phyloP scores from a whole-genome alignment of 2,797 vertebrate species.

The Babyrousa celebensis region DNA sequence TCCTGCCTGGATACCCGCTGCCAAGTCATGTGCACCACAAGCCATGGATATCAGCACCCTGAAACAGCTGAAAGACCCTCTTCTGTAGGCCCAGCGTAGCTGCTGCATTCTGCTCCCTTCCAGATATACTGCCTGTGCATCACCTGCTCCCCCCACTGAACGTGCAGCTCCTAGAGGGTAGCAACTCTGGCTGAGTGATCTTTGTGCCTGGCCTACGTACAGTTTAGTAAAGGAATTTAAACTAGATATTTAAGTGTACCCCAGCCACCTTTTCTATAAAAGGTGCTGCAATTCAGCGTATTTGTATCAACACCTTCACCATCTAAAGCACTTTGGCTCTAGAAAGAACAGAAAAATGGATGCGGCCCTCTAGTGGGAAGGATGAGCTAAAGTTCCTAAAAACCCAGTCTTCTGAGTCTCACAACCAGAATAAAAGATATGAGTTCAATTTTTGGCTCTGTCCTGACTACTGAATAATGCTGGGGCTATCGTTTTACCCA shows the following conservation, averaged over 20 bases:
- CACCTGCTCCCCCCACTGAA: no score
- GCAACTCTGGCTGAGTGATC: no score
- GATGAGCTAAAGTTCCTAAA: neutral
- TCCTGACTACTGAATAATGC: neutral
- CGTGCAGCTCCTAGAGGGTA: neutral
- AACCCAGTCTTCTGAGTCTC: neutral
- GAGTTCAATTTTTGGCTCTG: neutral
- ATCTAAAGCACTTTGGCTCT: neutral
- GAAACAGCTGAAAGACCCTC: neutral
- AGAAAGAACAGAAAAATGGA: neutral
- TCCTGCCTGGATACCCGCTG: neutral
- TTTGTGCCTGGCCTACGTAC: neutral
- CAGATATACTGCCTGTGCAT: fast-evolving
- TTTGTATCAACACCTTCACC: no score
- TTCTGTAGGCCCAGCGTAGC: fast-evolving
- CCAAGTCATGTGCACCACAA: neutral
- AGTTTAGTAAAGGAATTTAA: neutral
- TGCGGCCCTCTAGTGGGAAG: neutral
- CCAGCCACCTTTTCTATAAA: neutral
- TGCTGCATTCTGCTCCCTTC: neutral
- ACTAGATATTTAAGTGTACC: neutral
- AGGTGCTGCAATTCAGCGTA: neutral
- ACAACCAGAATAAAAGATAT: neutral
- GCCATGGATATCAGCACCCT: fast-evolving
- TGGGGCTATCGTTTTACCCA: neutral